A percentile compares a stretch with the other conserved stretches of the same genome.
phyloP scores from a whole-genome alignment of 1,140 invertebrate species.

The Nebria ingens region DNA sequence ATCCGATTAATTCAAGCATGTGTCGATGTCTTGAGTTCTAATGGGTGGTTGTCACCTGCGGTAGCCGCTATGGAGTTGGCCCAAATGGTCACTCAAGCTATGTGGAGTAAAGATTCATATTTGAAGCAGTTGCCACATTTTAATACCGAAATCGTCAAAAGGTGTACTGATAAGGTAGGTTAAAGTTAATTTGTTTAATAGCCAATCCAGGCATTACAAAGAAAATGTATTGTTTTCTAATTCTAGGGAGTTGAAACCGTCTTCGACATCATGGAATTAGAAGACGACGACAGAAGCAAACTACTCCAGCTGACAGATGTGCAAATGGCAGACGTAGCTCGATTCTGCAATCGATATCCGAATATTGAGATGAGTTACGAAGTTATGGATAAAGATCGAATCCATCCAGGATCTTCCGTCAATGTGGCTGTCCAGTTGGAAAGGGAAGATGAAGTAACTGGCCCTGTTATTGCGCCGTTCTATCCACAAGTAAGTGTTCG shows the following conservation, averaged over 20 bases:
- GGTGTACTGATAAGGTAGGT: conserved; percentile 76
- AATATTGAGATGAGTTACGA: conserved; percentile 97
- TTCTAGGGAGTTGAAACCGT: conserved; percentile 88
- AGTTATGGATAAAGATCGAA: conserved; percentile 69
- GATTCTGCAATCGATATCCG: conserved; percentile 98
- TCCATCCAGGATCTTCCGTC: conserved; percentile 71
- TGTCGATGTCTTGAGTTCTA: conserved; percentile 95
- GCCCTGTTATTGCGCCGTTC: conserved; percentile 94
- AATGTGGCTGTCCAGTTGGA: conserved; percentile 88
- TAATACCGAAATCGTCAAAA: conserved; percentile 76
- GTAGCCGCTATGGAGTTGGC: conserved; percentile 99
- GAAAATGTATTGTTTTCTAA: conserved; percentile 18
- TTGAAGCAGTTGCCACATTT: conserved; percentile 97
- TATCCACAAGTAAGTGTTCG: conserved; percentile 71
- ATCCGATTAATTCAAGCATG: conserved; percentile 94
- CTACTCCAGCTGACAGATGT: conserved; percentile 72
- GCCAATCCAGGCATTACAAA: neutral
- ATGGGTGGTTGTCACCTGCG: conserved; percentile 95
- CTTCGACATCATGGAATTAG: conserved; percentile 97
- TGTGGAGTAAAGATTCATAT: conserved; percentile 99
- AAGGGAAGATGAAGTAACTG: conserved; percentile 92
- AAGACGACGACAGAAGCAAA: conserved; percentile 84
- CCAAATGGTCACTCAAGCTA: conserved; percentile 99
- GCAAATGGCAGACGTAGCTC: conserved; percentile 94
- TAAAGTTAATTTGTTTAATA: neutral